These are phyloP conservation scores for Archaeoteleia sp. DNA, from an alignment of 2,888 invertebrate genomes.

Conservation along the genomic window DNA sequence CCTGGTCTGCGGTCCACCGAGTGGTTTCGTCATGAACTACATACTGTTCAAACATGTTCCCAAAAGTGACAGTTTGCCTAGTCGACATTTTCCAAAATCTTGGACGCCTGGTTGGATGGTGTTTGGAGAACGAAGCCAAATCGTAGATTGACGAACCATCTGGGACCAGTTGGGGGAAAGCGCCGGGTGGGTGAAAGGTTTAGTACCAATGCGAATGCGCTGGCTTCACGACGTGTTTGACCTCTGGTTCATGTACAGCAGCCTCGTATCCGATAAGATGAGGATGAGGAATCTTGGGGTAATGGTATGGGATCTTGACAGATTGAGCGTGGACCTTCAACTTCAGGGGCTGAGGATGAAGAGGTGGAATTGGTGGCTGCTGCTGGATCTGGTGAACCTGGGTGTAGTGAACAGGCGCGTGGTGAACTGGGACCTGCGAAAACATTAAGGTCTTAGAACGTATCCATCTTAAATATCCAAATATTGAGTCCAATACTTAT, in stretches of 20 bases:
- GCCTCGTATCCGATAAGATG: constrained; percentile 77
- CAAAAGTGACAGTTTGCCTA: no score
- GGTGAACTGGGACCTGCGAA: constrained; percentile 26
- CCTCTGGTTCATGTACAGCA: constrained; percentile 76
- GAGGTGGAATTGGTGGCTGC: constrained; percentile 66
- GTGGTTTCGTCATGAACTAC: no score
- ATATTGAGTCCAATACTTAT: no score
- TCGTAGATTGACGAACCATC: constrained; percentile 55
- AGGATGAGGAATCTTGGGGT: constrained; percentile 75
- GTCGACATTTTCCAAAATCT: constrained; percentile 1
- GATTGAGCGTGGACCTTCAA: constrained; percentile 65
- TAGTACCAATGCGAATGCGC: constrained; percentile 74
- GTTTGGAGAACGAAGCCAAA: constrained; percentile 12
- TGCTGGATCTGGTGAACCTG: constrained; percentile 68
- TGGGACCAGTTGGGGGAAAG: constrained; percentile 58
- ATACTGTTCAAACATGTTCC: no score
- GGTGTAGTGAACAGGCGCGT: constrained; percentile 53
- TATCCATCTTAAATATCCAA: no score
- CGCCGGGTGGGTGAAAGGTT: constrained; percentile 37
- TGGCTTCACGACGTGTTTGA: constrained; percentile 77
- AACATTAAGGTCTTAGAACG: no score
- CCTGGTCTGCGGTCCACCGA: no score
- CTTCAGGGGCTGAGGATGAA: constrained; percentile 70
- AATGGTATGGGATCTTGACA: constrained; percentile 63
- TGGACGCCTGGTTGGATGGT: no score